Conservation (phyloP, 1,140 invertebrate species). For the Drosophila murphyi region DNA sequence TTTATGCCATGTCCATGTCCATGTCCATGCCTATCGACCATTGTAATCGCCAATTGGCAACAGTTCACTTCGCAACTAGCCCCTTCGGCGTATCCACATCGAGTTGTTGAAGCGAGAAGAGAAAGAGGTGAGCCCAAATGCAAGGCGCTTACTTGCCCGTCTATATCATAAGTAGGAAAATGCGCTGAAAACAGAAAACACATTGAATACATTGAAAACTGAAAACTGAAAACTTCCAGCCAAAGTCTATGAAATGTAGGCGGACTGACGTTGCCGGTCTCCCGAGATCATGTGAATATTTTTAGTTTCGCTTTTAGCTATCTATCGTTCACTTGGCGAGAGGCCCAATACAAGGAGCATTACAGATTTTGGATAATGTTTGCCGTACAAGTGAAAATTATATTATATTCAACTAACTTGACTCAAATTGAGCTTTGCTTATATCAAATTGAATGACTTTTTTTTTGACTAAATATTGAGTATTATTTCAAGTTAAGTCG, state of each 20-base stretch:
- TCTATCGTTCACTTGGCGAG: background rate
- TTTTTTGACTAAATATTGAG: too few species aligned
- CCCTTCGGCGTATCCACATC: constrained; percentile 17
- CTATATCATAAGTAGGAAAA: constrained; percentile 2
- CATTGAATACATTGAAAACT: constrained; percentile 4
- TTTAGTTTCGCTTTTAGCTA: constrained; percentile 4
- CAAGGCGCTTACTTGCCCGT: constrained; percentile 1
- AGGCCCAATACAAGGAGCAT: background rate
- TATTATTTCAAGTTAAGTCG: too few species aligned
- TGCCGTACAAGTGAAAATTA: background rate
- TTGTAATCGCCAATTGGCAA: constrained; percentile 72
- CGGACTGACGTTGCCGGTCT: constrained; percentile 12
- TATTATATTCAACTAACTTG: background rate
- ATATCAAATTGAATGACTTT: background rate
- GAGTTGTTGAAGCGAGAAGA: constrained; percentile 3
- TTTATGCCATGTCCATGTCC: constrained; percentile 50
- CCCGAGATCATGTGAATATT: constrained; percentile 24
- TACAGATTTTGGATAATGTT: background rate
- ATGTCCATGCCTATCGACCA: constrained; percentile 64
- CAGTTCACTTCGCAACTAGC: constrained; percentile 38
- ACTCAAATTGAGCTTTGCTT: background rate
- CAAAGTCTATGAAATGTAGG: background rate
- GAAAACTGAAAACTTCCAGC: constrained; percentile 14
- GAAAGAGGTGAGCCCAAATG: constrained; percentile 4
- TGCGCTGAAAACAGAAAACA: constrained; percentile 1